A percentile compares a stretch with the other conserved stretches of the same genome.
These are phyloP conservation scores for Pandemis heparana DNA, from an alignment of 2,888 invertebrate species.

Conservation along the genomic window DNA sequence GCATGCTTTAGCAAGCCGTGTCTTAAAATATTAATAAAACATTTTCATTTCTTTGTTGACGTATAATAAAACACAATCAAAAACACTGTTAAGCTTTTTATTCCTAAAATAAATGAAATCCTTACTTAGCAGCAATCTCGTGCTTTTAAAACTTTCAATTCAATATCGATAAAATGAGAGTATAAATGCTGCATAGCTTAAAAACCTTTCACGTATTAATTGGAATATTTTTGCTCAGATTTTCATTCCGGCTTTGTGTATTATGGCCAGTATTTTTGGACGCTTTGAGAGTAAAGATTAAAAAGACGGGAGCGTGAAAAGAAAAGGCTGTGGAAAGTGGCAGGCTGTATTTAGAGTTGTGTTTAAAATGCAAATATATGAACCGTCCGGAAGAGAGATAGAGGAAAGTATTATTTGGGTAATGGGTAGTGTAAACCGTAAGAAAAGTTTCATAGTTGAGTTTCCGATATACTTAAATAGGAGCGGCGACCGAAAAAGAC, in stretches of 20 bases:
- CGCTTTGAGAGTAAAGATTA: slow-evolving; percentile 38
- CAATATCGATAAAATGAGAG: slow-evolving; percentile 24
- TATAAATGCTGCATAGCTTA: slow-evolving; percentile 24
- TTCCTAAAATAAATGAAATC: neutral
- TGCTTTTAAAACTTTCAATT: slow-evolving; percentile 21
- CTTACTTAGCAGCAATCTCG: neutral
- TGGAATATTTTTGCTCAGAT: slow-evolving; percentile 31
- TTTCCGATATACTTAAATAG: neutral
- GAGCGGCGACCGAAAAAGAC: too few relatives aligned
- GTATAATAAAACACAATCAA: neutral
- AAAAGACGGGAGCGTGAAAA: slow-evolving; percentile 30
- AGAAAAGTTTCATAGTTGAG: neutral
- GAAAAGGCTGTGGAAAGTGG: slow-evolving; percentile 14
- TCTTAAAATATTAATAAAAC: neutral
- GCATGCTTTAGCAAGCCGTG: neutral
- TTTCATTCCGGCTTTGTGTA: slow-evolving; percentile 5
- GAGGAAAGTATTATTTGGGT: neutral
- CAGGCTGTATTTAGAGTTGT: neutral
- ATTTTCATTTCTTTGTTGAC: neutral
- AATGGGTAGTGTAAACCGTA: neutral
- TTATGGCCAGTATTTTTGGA: slow-evolving; percentile 11
- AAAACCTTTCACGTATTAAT: slow-evolving; percentile 20
- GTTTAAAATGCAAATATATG: slow-evolving; percentile 6
- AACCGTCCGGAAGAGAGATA: neutral
- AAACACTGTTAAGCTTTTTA: slow-evolving; percentile 1